Evolutionary conservation across 2,888 invertebrate species (phyloP), one percentile per base, ranked within the genome.

Genomic region (Automeris io): DNA sequence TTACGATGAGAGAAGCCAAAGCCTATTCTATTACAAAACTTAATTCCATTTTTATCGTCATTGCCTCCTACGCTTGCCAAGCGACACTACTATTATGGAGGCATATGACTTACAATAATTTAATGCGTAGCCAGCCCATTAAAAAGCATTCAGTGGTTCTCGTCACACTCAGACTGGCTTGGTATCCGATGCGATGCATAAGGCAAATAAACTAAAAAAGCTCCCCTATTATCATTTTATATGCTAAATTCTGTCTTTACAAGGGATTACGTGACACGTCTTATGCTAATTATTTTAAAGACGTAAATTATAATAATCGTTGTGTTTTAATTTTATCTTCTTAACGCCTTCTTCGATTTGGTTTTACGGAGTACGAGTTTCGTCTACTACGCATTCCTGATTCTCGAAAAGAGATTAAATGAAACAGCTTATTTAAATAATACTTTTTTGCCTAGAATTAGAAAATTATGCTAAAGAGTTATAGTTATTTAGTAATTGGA

Each of bases 81-180:
- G 32, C 33, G 32, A 35, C 35, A 35, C 29, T 18, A 18, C 45
- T 48, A 45, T 62, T 57, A 70, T 66, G 54, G 54, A 54, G 53
- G 57, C 55, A 55, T 58, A 57, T 61, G 54, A 61, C 59, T 64
- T 60, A 69, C 60, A 59, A 66, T 64, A 66, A 66, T 62, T 63
- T 63, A 63, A 66, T 56, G 55, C 66, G 61, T 57, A 67, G 62
- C 59, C 61, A 63, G 61, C 56, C 70, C 69, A 79, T 81, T 81
- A 79, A 78, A 80, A 77, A 70, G 65, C 70, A 76, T 79, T 80
- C 75, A 76, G 62, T 7, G 16, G 16, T 16, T 59, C 61, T 46
- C 48, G 57, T 51, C 62, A 56, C 48, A 58, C 54, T 29, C 57
- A 57, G 50, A 54, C 62, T 59, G 61, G 61, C 61, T 69, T 70